Base-by-base conservation (phyloP, 1,140 invertebrate genomes). In the Lepidurus packardi region DNA sequence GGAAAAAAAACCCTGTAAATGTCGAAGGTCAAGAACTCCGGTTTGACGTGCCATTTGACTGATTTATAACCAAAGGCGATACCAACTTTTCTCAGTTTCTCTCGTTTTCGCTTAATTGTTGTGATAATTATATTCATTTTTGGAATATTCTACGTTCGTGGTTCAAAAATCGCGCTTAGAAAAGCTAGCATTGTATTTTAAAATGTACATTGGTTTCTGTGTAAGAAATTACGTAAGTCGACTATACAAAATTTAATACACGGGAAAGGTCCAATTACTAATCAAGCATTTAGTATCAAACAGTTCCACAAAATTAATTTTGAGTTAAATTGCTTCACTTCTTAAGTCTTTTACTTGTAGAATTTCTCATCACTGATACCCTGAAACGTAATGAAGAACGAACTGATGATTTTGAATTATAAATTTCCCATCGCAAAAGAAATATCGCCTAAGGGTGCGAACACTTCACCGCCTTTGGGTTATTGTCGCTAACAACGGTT, bases 11-110 rank as follows among this genome's bases (percentile, higher is more conserved):
- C 53, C 16, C 16, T 65, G 53, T 65, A 21, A 16, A 65, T 65
- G 53, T 65, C 53, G 21, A 34, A 34, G 53, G 53, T 65, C 53
- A 16, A n/a, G 13, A n/a, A 65, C 21, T n/a, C 53, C 53, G 21
- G 53, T 21, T 21, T 65, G 53, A 65, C 53, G 53, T 65, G 53
- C 53, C 53, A 65, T 65, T 65, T 13, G 53, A 65, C 53, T 65
- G 13, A 65, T 65, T 13, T 65, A 65, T n/a, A 65, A 65, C 53
- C 53, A 65, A 65, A 65, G 53, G 53, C 53, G 53, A 65, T 65
- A 65, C 21, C 21, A 21, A 65, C 10, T 65, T n/a, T 65, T 65
- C 13, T 65, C 13, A 65, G 53, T 65, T 65, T n/a, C 8, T 65
- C 21, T 65, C 53, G 34, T 34, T 34, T 65, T 65, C 53, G 6